phyloP scores from a whole-genome alignment of 2,797 vertebrate genomes.

The Mormyrus proboscirostris region DNA sequence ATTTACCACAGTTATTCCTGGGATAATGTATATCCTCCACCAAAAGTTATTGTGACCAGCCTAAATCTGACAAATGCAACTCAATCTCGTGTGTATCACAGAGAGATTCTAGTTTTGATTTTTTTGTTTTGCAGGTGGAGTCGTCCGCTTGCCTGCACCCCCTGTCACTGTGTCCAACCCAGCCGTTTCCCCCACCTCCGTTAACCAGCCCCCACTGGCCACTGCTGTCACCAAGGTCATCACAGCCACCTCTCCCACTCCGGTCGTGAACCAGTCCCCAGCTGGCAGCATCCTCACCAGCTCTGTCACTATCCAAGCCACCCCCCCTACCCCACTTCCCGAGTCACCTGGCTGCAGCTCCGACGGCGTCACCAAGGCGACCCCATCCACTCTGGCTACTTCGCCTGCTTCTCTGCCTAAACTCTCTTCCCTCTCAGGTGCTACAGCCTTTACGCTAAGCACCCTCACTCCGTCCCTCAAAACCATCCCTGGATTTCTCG shows the following conservation, averaged over 20 bases:
- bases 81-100: not conserved
- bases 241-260: not conserved
- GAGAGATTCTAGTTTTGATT: not conserved
- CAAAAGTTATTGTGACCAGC: not conserved
- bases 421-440: constrained; percentile 14
- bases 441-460: not conserved
- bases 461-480: constrained; percentile 23
- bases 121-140: constrained; percentile 26
- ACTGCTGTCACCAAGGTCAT: not conserved
- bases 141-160: constrained; percentile 34
- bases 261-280: not conserved
- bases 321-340: constrained; percentile 8
- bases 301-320: not conserved
- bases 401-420: constrained; percentile 6
- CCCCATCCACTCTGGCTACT: not conserved
- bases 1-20: not conserved
- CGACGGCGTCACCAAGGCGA: not conserved
- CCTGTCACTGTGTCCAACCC: not conserved
- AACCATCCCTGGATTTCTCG: constrained; percentile 48
- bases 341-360: not conserved
- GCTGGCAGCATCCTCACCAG: constrained; percentile 2
- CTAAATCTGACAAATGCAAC: not conserved
- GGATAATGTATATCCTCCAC: not conserved
- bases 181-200: not conserved
- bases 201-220: constrained; percentile 12